Evolutionary conservation across 2,113 vertebrate species (phyloP).

Genomic region (Phrynocephalus versicolor): DNA sequence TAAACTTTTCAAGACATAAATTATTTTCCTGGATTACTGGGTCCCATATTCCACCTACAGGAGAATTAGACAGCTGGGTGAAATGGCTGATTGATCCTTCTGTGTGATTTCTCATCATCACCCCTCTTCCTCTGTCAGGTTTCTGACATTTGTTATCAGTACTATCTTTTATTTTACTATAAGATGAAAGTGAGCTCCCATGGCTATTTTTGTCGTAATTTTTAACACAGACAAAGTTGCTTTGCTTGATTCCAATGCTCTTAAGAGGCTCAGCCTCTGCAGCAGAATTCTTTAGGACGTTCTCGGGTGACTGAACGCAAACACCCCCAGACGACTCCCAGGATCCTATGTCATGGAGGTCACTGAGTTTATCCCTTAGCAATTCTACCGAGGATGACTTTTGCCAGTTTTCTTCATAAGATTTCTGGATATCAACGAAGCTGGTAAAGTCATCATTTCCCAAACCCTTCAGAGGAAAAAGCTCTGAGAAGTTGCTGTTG

Average conservation of each 20-base stretch:
- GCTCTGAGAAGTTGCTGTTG: constrained; percentile 15
- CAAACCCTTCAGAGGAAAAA: constrained; percentile 32
- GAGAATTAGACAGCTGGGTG: constrained; percentile 2
- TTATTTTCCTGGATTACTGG: constrained; percentile 54
- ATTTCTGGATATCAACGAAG: constrained; percentile 1
- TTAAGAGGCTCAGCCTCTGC: constrained; percentile 25
- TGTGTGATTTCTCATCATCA: constrained; percentile 25
- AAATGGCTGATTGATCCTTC: constrained; percentile 28
- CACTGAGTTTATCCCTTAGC: constrained; percentile 60
- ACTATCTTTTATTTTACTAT: constrained; percentile 7
- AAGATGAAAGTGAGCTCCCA: constrained; percentile 29
- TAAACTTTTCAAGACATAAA: constrained; percentile 46
- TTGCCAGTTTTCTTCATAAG: constrained; percentile 35
- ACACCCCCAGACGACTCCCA: constrained; percentile 50
- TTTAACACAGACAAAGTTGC: background rate
- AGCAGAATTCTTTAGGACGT: background rate
- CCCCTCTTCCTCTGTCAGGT: constrained; percentile 38
- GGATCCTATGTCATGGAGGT: constrained; percentile 58
- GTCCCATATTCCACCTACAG: constrained; percentile 39
- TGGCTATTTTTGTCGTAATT: background rate
- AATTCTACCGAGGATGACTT: constrained; percentile 44
- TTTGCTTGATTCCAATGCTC: background rate
- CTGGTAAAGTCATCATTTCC: constrained; percentile 44
- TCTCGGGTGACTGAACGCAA: constrained; percentile 9
- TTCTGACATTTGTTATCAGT: constrained; percentile 38